Percentiles rank a stretch among this genome's conserved stretches.
These are phyloP conservation scores for Spodoptera litura DNA, from an alignment of 1,140 invertebrate genomes.

Conservation along the genomic window DNA sequence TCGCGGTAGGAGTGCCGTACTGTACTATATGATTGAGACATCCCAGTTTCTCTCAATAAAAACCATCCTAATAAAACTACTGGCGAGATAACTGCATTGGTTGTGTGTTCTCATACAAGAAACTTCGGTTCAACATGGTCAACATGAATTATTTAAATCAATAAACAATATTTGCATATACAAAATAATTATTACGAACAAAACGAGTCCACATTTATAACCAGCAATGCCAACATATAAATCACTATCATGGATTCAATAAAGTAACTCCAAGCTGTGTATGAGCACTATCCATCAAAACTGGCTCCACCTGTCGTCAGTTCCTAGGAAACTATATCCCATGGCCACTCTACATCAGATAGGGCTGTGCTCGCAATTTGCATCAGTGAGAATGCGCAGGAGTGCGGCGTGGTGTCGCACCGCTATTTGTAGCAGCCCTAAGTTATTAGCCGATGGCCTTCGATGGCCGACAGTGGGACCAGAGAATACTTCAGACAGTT, in stretches of 20 bases:
- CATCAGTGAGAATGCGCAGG: conserved; percentile 10
- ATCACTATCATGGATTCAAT: too few relatives aligned
- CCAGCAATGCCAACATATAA: too few relatives aligned
- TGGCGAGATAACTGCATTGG: too few relatives aligned
- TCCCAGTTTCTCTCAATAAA: not conserved
- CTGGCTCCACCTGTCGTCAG: not conserved
- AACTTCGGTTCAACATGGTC: too few relatives aligned
- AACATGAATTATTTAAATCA: too few relatives aligned
- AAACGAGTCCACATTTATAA: too few relatives aligned
- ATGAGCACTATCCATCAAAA: not conserved
- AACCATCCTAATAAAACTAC: too few relatives aligned
- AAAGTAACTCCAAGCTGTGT: too few relatives aligned
- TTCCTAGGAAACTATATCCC: not conserved
- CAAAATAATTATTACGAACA: too few relatives aligned
- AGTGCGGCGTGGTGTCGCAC: not conserved
- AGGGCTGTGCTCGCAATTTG: conserved; percentile 22
- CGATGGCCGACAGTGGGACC: not conserved
- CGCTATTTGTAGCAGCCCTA: not conserved
- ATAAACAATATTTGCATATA: too few relatives aligned
- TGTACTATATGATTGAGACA: not conserved
- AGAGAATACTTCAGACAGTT: too few relatives aligned
- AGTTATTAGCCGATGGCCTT: conserved; percentile 2
- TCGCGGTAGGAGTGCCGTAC: not conserved
- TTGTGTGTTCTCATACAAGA: too few relatives aligned
- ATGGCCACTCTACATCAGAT: conserved; percentile 31